A percentile compares a stretch with the other conserved stretches of the same genome.
These are phyloP conservation scores for Drosophila burlai DNA, from an alignment of 1,140 invertebrate species.

Conservation along the genomic window DNA sequence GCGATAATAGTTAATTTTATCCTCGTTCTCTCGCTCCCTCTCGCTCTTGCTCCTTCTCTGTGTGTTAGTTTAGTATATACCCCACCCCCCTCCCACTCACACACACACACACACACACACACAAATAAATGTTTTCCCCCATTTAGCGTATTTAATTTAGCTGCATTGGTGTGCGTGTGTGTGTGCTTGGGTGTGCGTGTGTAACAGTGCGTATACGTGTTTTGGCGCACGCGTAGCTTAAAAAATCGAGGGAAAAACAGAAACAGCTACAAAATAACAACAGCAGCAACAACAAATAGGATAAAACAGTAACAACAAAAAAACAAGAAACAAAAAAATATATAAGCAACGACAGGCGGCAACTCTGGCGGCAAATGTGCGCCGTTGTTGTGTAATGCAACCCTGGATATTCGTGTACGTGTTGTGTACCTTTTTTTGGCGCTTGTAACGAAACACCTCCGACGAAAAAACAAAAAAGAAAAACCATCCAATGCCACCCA, in stretches of 20 bases:
- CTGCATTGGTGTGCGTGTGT: conserved; percentile 43
- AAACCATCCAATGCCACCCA: conserved; percentile 32
- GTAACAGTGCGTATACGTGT: conserved; percentile 52
- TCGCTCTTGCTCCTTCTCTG: conserved; percentile 17
- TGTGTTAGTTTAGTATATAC: conserved; percentile 40
- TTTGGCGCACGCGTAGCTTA: conserved; percentile 71
- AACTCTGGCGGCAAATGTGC: conserved; percentile 67
- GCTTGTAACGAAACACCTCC: conserved; percentile 76
- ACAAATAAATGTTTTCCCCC: conserved; percentile 70
- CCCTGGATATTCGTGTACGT: conserved; percentile 85
- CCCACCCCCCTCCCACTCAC: background rate
- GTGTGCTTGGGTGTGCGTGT: conserved; percentile 30
- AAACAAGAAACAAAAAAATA: conserved; percentile 20
- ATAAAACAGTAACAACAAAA: conserved; percentile 27
- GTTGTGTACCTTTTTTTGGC: conserved; percentile 81
- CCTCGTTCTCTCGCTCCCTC: conserved; percentile 27
- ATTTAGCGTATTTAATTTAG: conserved; percentile 79
- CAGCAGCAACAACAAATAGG: conserved; percentile 11
- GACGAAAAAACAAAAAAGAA: conserved; percentile 12
- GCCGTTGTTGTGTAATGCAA: conserved; percentile 85
- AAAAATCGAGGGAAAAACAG: conserved; percentile 48
- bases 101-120: conserved; percentile 25
- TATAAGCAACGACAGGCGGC: conserved; percentile 31
- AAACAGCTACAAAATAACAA: conserved; percentile 32
- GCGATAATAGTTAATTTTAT: conserved; percentile 83